These are phyloP conservation scores for Crossocerus cetratus DNA, from an alignment of 2,888 invertebrate species.

Conservation along the genomic window DNA sequence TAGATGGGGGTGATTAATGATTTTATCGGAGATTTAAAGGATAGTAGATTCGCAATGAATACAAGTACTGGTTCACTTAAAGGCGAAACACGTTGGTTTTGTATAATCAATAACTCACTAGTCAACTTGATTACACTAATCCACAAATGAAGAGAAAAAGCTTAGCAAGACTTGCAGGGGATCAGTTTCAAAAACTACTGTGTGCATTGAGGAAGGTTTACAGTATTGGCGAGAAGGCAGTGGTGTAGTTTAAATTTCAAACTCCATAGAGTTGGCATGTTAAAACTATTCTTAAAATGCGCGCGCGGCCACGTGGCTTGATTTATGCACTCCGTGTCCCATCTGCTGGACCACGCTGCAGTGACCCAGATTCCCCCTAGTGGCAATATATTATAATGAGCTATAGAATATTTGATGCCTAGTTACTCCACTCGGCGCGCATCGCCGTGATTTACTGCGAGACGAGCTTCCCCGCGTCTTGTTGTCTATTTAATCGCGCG, in stretches of 20 bases:
- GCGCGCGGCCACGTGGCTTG: slow-evolving; percentile 23
- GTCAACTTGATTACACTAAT: no score
- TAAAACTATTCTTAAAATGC: slow-evolving; percentile 29
- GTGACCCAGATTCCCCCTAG: slow-evolving; percentile 24
- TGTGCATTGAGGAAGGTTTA: no score
- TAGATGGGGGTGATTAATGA: neutral
- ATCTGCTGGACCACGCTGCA: slow-evolving; percentile 19
- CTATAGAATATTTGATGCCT: slow-evolving; percentile 34
- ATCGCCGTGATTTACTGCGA: slow-evolving; percentile 15
- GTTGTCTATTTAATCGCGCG: neutral
- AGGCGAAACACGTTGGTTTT: no score
- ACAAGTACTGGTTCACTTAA: no score
- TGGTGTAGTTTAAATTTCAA: no score
- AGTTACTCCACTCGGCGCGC: slow-evolving; percentile 23
- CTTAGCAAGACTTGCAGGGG: no score
- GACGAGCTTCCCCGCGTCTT: neutral
- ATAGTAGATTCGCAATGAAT: no score
- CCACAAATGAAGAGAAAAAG: no score
- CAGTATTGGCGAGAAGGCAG: no score
- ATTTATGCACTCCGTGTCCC: slow-evolving; percentile 31
- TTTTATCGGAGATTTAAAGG: neutral
- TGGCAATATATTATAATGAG: slow-evolving; percentile 46
- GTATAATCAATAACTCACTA: no score
- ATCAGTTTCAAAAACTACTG: no score
- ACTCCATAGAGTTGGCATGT: no score